Evolutionary conservation across 2,113 vertebrate genomes (phyloP), one percentile per base, ranked within the genome.

Genomic region (Tor tambroides): DNA sequence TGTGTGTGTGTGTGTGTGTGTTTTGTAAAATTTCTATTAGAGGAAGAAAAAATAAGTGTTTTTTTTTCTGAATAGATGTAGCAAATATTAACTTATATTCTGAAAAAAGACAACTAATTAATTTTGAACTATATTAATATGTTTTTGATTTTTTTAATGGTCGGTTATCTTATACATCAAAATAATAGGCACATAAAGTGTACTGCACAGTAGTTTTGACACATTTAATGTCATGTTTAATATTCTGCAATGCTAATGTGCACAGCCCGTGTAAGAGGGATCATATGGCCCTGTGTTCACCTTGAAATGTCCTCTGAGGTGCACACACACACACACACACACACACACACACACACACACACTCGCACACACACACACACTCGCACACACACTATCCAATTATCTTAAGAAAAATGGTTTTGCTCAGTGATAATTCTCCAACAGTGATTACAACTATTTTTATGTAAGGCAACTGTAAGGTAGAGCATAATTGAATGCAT

Each of bases 271-370:
- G 78, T 61, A 59, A 35, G 76, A 21, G 76, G 19, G 76, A 79
- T 56, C 77, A 79, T 80, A 80, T 63, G 56, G 78, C 23, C 56
- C 56, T 61, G 56, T 61, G 56, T 41, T 80, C 78, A 63, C 56
- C 78, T 43, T 80, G 32, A n/a, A 26, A 17, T 9, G 78, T 61
- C 78, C 54, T 61, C 54, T 80, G 14, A 61, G 54, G 30, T 21
- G 2, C 84, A 35, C 72, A 65, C 26, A 21, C 63, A 83, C 38
- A 83, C n/a, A 67, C 59, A 82, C 80, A 82, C 63, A 67, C 26
- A 15, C 12, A 14, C 61, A 65, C 59, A 63, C 61, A 63, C 74
- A 46, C 72, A 77, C 17, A 30, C 63, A 83, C 38, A 82, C 23
- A 63, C 56, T 65, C 80, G 65, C 61, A 63, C n/a, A 28, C n/a